Evolutionary conservation across 2,113 vertebrate species (phyloP), one percentile per base, ranked within the genome.

Genomic region (Lathamus discolor): DNA sequence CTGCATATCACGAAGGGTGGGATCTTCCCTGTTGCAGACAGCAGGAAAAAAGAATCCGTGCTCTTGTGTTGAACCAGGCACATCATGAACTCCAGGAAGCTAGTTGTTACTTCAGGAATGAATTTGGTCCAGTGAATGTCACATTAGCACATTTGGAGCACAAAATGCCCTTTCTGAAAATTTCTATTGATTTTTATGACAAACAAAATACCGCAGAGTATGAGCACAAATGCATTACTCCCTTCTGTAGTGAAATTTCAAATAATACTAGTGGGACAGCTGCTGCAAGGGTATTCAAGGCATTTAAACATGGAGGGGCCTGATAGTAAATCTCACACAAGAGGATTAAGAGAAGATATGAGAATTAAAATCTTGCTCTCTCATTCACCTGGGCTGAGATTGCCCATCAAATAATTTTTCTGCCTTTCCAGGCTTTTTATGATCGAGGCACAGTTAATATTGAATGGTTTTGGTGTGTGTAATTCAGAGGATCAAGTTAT

Each of bases 171-270:
- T 95, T 96, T 96, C 66, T 84, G 83, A 86, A 93, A 76, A 37
- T 69, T 29, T 91, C 69, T 95, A 95, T 95, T 93, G 83, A 94
- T 95, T 92, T 95, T 93, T 79, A 59, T 89, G 91, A 87, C 89
- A 86, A 83, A 89, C 61, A 33, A 88, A 82, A 84, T 81, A 84
- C 64, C 7, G 4, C 51, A 35, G 77, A 46, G 16, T 39, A 15
- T 61, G 66, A 75, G 64, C 61, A 70, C 80, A 83, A 92, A 93
- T 19, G 4, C 37, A 23, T 81, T 91, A 63, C 28, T 92, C 24
- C 31, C 28, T 81, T 70, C 68, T 84, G 43, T 57, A 81, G 29
- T 70, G 46, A 29, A 8, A 51, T 66, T 63, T 22, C 19, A n/a
- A 63, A 72, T 28, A 62, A 37, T 62, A 59, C n/a, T 49, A 28